Percentiles rank a stretch among this genome's conserved stretches.
Conservation (phyloP, 2,113 vertebrate species). For the Paedocypris sp. region DNA sequence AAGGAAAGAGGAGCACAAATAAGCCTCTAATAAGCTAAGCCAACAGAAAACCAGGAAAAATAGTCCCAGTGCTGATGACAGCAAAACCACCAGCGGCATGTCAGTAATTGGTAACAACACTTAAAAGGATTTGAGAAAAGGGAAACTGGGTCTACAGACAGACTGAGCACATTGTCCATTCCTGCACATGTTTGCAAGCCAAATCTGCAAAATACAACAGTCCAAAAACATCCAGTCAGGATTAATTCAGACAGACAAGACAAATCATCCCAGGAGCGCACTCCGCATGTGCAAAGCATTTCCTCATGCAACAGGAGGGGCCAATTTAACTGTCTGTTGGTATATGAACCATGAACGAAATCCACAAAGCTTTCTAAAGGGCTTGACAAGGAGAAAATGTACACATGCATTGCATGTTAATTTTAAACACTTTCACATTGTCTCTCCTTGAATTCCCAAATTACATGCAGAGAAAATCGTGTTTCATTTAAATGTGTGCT, state of each 20-base stretch:
- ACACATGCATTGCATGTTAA: constrained; percentile 32
- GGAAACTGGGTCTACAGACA: not conserved
- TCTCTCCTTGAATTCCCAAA: constrained; percentile 33
- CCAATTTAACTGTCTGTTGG: constrained; percentile 47
- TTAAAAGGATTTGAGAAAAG: not conserved
- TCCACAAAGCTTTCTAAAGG: constrained; percentile 34
- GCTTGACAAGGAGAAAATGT: constrained; percentile 4
- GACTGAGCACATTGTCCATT: not conserved
- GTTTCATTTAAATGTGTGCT: constrained; percentile 35
- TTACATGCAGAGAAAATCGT: constrained; percentile 37
- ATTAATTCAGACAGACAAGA: constrained; percentile 40
- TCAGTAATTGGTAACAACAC: not conserved
- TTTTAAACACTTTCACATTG: not conserved
- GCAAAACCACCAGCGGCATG: not conserved
- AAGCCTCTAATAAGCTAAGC: constrained; percentile 1
- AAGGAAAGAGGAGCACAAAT: not conserved
- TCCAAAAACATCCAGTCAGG: constrained; percentile 9
- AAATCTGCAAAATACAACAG: constrained; percentile 7
- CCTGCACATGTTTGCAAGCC: not conserved
- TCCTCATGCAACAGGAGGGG: constrained; percentile 27
- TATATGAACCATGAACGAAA: constrained; percentile 45
- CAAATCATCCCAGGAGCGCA: constrained; percentile 35
- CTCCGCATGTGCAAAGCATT: constrained; percentile 52
- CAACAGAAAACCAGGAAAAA: not conserved
- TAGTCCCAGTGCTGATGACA: not conserved